Conservation (phyloP, 2,797 vertebrate species). For the Sciurus vulgaris region DNA sequence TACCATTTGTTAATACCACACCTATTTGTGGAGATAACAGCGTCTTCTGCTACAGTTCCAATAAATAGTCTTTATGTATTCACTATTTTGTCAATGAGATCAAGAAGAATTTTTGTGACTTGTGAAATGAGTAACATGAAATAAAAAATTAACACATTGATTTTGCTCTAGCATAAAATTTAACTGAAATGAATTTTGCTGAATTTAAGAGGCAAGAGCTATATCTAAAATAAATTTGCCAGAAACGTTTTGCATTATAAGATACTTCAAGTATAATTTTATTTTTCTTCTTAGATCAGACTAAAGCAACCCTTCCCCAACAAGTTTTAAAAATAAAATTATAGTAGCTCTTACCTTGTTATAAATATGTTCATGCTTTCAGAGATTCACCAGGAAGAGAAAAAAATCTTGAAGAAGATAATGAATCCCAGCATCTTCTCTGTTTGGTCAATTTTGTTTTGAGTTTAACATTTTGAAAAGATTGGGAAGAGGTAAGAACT, state of each 20-base stretch:
- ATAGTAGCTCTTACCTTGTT: slow-evolving; percentile 71
- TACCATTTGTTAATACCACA: slow-evolving; percentile 15
- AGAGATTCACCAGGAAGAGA: slow-evolving; percentile 62
- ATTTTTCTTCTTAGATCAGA: slow-evolving; percentile 80
- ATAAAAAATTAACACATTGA: slow-evolving; percentile 26
- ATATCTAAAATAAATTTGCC: slow-evolving; percentile 70
- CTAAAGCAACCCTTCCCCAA: slow-evolving; percentile 46
- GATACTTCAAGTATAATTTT: slow-evolving; percentile 76
- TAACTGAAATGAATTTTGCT: slow-evolving; percentile 68
- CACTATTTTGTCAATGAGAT: slow-evolving; percentile 43
- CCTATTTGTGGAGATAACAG: slow-evolving; percentile 1
- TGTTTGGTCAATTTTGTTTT: too few relatives aligned
- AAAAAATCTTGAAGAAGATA: slow-evolving; percentile 54
- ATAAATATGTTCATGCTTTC: slow-evolving; percentile 32
- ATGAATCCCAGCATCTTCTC: slow-evolving; percentile 36
- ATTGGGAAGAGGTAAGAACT: neutral
- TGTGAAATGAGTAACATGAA: neutral
- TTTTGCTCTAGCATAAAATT: slow-evolving; percentile 49
- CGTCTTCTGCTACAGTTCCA: slow-evolving; percentile 21
- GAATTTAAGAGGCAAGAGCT: slow-evolving; percentile 71
- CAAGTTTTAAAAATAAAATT: slow-evolving; percentile 71
- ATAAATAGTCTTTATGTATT: slow-evolving; percentile 10
- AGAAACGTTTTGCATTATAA: slow-evolving; percentile 65
- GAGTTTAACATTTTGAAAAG: neutral
- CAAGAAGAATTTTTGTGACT: slow-evolving; percentile 7